Conservation (phyloP, 1,140 invertebrate species). For the Saxidomus purpurata region DNA sequence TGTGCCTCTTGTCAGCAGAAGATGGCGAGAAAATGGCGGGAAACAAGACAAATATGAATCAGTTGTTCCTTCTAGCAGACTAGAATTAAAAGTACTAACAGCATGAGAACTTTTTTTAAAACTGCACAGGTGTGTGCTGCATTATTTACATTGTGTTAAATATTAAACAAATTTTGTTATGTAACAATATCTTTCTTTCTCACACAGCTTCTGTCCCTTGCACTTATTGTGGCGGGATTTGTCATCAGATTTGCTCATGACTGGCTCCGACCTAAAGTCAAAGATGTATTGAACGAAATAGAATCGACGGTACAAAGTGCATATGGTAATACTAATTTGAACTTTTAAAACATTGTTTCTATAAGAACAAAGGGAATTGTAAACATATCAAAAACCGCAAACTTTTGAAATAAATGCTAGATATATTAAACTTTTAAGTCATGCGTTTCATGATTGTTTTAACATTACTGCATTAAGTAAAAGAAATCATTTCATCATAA, state of each 20-base stretch:
- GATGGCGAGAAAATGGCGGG: too few species aligned
- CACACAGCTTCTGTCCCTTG: neutral
- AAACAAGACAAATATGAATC: neutral
- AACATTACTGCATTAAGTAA: too few species aligned
- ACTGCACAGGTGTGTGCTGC: neutral
- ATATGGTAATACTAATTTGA: slow-evolving; percentile 1
- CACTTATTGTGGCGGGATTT: neutral
- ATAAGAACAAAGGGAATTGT: neutral
- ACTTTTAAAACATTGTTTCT: neutral
- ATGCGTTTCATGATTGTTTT: too few species aligned
- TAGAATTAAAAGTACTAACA: neutral
- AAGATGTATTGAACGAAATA: neutral
- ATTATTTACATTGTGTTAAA: neutral
- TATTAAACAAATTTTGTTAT: too few species aligned
- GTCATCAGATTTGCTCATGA: neutral
- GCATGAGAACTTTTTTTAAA: neutral
- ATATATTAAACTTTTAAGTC: too few species aligned
- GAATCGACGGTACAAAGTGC: neutral
- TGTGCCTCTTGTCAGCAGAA: too few species aligned
- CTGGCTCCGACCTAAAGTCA: neutral
- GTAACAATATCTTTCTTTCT: too few species aligned
- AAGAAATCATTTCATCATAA: too few species aligned
- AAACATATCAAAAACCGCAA: too few species aligned
- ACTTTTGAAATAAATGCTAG: too few species aligned
- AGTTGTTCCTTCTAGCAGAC: too few species aligned